Evolutionary conservation across 2,113 vertebrate species (phyloP).

Genomic region (Narcine bancroftii): DNA sequence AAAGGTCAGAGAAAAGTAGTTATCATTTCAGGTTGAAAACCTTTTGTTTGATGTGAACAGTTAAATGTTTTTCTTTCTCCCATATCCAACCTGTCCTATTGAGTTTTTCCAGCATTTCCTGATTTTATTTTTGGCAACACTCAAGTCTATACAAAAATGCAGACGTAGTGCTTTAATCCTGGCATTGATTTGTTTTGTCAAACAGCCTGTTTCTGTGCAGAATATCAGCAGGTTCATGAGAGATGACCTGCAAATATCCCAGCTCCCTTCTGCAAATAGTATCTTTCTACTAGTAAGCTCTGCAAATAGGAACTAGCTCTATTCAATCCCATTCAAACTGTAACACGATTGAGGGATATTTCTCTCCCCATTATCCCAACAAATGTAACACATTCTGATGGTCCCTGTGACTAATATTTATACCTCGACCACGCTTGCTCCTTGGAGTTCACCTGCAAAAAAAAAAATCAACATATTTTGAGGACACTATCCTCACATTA

Average conservation of each 20-base stretch:
- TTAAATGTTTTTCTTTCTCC: too few relatives aligned
- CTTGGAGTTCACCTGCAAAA: background rate
- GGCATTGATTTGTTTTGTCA: background rate
- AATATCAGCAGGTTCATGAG: background rate
- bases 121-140: too few relatives aligned
- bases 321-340: background rate
- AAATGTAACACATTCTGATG: background rate
- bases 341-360: background rate
- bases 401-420: background rate
- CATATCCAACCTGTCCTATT: too few relatives aligned
- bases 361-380: too few relatives aligned
- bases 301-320: background rate
- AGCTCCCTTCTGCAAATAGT: background rate
- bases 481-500: background rate
- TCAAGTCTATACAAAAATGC: background rate
- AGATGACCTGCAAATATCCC: background rate
- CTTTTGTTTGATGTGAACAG: too few relatives aligned
- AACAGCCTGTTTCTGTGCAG: background rate
- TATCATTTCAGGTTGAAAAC: too few relatives aligned
- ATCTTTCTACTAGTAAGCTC: background rate
- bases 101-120: too few relatives aligned
- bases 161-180: background rate
- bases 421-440: background rate
- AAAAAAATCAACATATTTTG: background rate
- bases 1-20: too few relatives aligned